These are phyloP conservation scores for Zaprionus gabonicus DNA, from an alignment of 1,140 invertebrate genomes.

Conservation along the genomic window DNA sequence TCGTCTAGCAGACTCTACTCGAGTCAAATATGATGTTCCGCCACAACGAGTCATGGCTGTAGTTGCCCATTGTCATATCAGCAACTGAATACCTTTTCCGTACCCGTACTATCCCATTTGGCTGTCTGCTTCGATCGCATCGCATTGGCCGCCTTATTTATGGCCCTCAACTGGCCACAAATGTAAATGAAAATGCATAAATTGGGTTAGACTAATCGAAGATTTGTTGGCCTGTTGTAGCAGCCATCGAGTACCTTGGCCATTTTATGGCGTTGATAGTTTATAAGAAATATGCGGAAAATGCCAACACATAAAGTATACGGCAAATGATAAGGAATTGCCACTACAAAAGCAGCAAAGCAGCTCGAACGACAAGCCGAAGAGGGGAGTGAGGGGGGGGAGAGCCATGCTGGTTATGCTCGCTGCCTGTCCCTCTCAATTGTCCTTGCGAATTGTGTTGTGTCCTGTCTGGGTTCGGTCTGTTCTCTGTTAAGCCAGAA, in stretches of 20 bases:
- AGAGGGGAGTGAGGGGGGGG: background rate
- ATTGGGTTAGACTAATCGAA: conserved; percentile 56
- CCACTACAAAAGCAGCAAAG: conserved; percentile 24
- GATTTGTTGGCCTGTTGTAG: conserved; percentile 27
- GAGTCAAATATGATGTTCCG: no score
- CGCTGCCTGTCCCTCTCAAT: background rate
- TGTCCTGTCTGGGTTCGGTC: conserved; percentile 19
- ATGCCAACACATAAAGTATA: conserved; percentile 37
- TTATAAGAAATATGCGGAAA: conserved; percentile 54
- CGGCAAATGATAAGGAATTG: conserved; percentile 31
- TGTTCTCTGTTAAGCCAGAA: conserved; percentile 52
- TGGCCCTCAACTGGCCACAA: conserved; percentile 33
- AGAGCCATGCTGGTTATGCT: background rate
- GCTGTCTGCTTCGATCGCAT: conserved; percentile 9
- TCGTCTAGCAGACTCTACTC: no score
- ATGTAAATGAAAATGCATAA: conserved; percentile 57
- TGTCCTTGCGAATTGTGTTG: conserved; percentile 9
- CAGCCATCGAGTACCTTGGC: conserved; percentile 20
- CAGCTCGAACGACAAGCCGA: background rate
- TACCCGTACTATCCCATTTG: background rate
- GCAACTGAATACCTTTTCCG: background rate
- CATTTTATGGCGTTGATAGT: conserved; percentile 52
- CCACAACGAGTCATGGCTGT: no score
- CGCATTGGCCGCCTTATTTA: conserved; percentile 42
- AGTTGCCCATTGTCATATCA: no score